These are phyloP conservation scores for Sinocyclocheilus grahami DNA, from an alignment of 2,113 vertebrate species.

Conservation along the genomic window DNA sequence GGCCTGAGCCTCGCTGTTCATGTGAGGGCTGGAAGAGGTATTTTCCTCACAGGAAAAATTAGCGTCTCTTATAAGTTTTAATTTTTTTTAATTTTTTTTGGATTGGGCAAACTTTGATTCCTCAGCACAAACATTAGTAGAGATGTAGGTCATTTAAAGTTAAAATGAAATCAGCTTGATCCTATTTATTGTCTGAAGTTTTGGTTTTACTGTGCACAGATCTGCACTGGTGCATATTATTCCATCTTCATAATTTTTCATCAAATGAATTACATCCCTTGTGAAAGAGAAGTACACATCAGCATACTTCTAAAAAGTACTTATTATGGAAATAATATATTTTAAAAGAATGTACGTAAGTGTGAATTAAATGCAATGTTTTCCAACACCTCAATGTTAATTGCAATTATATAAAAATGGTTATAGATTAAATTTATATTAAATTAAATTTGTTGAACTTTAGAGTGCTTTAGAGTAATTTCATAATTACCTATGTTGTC, in stretches of 20 bases:
- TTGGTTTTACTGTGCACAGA: background rate
- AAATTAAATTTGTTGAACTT: no score
- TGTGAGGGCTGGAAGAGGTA: background rate
- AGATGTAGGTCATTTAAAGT: background rate
- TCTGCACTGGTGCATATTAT: background rate
- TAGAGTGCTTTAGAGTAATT: no score
- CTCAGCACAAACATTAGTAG: background rate
- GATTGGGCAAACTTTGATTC: background rate
- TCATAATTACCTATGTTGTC: no score
- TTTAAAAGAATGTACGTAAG: background rate
- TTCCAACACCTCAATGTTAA: background rate
- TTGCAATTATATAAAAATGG: background rate
- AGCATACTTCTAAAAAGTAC: background rate
- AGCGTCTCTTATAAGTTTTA: background rate
- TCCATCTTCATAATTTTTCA: background rate
- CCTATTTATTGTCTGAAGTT: background rate
- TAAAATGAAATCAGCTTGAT: background rate
- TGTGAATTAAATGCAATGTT: background rate
- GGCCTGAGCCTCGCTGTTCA: constrained; percentile 32
- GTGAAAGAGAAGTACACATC: background rate
- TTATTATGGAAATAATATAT: background rate
- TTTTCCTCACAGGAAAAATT: background rate
- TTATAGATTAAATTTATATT: no score
- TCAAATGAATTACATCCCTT: background rate
- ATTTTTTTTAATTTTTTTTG: background rate